A percentile compares a stretch with the other conserved stretches of the same genome.
Conservation (phyloP, 64 coral and sea anemone genomes). For the Pocillopora verrucosa region DNA sequence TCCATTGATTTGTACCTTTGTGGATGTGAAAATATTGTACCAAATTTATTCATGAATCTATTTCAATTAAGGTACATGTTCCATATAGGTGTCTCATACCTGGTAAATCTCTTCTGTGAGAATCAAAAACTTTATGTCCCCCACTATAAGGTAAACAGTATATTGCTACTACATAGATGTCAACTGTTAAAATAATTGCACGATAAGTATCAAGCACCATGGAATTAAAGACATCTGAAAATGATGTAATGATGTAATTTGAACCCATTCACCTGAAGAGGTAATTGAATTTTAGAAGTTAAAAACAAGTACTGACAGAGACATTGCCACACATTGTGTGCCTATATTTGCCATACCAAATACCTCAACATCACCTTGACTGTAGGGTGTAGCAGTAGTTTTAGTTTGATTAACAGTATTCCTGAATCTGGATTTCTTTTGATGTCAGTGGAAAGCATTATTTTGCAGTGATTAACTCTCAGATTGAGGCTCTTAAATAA, state of each 20-base stretch:
- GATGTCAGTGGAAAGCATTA: background rate
- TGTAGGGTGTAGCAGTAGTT: slow-evolving; percentile 1
- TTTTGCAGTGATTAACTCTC: too few species aligned
- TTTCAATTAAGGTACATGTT: too few species aligned
- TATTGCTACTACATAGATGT: slow-evolving; percentile 18
- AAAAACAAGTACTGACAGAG: slow-evolving; percentile 24
- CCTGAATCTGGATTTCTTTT: background rate
- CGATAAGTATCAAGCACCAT: slow-evolving; percentile 18
- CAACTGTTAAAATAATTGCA: slow-evolving; percentile 40
- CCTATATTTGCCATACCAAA: slow-evolving; percentile 27
- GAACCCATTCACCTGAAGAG: background rate
- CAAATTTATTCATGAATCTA: too few species aligned
- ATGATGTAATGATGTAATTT: background rate
- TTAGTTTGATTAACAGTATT: too few species aligned
- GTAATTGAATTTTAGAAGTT: slow-evolving; percentile 18
- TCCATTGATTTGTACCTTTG: slow-evolving; percentile 41
- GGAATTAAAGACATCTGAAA: slow-evolving; percentile 5
- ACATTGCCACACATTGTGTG: slow-evolving; percentile 31
- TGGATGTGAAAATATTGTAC: background rate
- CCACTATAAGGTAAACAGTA: background rate
- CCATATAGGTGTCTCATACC: too few species aligned
- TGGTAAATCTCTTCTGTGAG: too few species aligned
- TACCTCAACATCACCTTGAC: background rate
- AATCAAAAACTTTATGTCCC: too few species aligned
- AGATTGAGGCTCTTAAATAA: too few species aligned